Evolutionary conservation across 2,797 vertebrate genomes (phyloP), one percentile per base, ranked within the genome.

Genomic region (Phalloptychus januarius): DNA sequence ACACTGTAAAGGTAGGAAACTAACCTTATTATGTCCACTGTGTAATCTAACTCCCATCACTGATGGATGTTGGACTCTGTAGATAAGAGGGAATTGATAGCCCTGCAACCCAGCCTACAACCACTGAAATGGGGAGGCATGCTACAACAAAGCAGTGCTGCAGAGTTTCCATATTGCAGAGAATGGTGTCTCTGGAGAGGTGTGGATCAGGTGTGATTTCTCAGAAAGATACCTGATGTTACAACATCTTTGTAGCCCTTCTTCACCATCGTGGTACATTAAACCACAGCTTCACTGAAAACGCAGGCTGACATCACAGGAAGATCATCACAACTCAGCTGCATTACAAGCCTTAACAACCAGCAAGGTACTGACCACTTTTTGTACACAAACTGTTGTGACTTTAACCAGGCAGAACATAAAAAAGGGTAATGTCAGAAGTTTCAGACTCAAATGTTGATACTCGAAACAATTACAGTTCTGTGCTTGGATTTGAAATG

Each of bases 291-390:
- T 79, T 80, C 23, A 56, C 20, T 69, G 70, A 82, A 79, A 85
- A 89, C 79, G 44, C 52, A 80, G 82, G 83, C 71, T 74, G 76
- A 79, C 78, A 76, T 78, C 74, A 83, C 40, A 75, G 70, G 81
- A 77, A 78, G 52, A 61, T 52, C 74, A 76, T 40, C 61, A 40
- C 23, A 54, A 42, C 67, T 72, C 44, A 11, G 23, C 70, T 69
- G 72, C 61, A 86, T 92, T 91, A 87, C 79, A 78, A 71, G 76
- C 74, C 76, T 5, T 78, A 71, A 67, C 81, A 44, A 78, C 75
- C 46, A 84, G 72, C 82, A 89, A 90, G 90, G 87, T 91, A 88
- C 67, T 61, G 82, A 77, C 31, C 42, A 50, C 81, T 52, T 83
- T 67, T 28, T 71, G 74, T 18, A 33, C 33, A 65, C 31, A 18